A percentile compares a stretch with the other conserved stretches of the same genome.
phyloP scores from a whole-genome alignment of 2,113 vertebrate genomes.

The Talpa occidentalis region DNA sequence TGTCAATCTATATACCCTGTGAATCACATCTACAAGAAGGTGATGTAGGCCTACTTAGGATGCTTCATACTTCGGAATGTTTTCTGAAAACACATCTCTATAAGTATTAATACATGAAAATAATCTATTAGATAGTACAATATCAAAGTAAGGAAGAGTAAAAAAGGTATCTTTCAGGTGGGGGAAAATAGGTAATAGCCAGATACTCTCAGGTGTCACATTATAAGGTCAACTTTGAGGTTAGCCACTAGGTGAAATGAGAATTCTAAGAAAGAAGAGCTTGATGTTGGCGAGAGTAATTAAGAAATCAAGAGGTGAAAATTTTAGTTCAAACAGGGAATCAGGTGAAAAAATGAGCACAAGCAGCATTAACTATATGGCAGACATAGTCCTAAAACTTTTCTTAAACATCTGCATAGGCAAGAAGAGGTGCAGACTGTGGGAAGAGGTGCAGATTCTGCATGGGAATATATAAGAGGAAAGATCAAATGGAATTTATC shows the following conservation, averaged over 20 bases:
- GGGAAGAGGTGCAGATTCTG: too few relatives aligned
- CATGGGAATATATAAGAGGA: background rate
- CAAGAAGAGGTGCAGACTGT: background rate
- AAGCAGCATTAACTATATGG: background rate
- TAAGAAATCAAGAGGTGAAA: constrained; percentile 1
- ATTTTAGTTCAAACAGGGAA: background rate
- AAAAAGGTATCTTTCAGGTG: background rate
- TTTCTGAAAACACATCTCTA: background rate
- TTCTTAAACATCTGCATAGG: background rate
- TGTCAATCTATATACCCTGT: background rate
- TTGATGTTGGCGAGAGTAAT: background rate
- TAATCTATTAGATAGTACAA: background rate
- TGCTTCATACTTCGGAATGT: background rate
- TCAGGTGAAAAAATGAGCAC: background rate
- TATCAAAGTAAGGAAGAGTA: background rate
- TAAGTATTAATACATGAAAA: background rate
- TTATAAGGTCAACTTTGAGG: background rate
- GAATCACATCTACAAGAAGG: background rate
- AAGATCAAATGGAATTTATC: background rate
- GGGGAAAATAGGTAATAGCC: background rate
- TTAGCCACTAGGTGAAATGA: background rate
- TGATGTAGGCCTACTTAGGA: background rate
- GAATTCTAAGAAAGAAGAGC: background rate
- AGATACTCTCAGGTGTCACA: background rate
- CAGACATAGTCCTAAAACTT: background rate